A percentile compares a stretch with the other conserved stretches of the same genome.
Evolutionary conservation across 2,888 invertebrate species (phyloP).

Genomic region (Caenorhabditis sp.): DNA sequence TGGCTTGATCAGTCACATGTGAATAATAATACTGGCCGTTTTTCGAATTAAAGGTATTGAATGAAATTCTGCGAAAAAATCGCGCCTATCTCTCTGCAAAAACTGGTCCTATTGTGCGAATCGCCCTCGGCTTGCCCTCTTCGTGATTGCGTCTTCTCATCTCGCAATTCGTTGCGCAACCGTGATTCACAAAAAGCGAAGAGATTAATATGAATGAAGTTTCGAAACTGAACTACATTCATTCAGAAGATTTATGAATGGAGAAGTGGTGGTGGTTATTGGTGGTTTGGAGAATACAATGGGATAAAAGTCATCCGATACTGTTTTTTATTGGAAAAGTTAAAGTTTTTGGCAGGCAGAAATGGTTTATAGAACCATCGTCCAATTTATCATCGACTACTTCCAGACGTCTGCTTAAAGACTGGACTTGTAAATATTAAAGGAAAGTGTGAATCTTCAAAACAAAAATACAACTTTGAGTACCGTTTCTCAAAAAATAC

Average conservation of each 20-base stretch:
- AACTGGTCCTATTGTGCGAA: conserved; percentile 58
- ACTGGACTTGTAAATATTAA: no score
- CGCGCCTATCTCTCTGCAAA: conserved; percentile 21
- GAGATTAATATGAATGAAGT: conserved; percentile 33
- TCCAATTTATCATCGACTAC: no score
- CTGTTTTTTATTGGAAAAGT: not conserved
- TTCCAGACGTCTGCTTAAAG: no score
- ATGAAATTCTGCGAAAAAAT: conserved; percentile 38
- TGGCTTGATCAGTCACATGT: conserved; percentile 47
- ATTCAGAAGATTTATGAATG: not conserved
- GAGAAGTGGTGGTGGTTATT: not conserved
- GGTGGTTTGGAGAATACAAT: conserved; percentile 4
- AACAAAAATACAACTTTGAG: no score
- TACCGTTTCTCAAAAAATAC: not conserved
- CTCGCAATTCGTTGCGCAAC: conserved; percentile 51
- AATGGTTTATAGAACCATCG: not conserved
- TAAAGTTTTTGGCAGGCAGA: not conserved
- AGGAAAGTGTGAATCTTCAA: no score
- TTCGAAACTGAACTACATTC: conserved; percentile 22
- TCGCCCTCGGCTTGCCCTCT: conserved; percentile 58
- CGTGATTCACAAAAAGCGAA: conserved; percentile 36
- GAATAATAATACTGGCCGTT: conserved; percentile 45
- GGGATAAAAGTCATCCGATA: not conserved
- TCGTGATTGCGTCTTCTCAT: conserved; percentile 52
- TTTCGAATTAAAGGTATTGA: conserved; percentile 48